phyloP scores from a whole-genome alignment of 2,888 invertebrate genomes.

The Saturnia pavonia region DNA sequence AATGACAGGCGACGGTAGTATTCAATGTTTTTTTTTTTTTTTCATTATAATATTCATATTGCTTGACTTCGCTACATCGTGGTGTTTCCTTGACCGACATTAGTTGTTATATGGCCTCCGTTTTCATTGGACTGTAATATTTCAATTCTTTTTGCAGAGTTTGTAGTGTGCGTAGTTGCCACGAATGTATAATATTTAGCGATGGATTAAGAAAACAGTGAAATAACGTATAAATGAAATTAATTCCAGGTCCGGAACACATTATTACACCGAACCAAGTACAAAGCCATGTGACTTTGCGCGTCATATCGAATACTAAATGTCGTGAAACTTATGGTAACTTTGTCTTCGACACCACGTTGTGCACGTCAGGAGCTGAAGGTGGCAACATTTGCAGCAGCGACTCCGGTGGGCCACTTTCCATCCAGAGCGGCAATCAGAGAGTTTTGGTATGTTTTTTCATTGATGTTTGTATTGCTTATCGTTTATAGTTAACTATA shows the following conservation, averaged over 20 bases:
- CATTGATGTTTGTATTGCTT: background rate
- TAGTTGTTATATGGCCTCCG: too few relatives aligned
- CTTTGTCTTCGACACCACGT: too few relatives aligned
- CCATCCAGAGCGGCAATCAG: background rate
- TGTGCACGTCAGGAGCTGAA: background rate
- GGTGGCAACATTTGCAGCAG: slow-evolving; percentile 9
- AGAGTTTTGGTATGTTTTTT: slow-evolving; percentile 16
- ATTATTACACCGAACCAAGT: slow-evolving; percentile 5
- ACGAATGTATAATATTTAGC: too few relatives aligned
- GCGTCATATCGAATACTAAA: slow-evolving; percentile 9
- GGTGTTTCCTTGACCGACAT: too few relatives aligned
- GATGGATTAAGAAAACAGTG: too few relatives aligned
- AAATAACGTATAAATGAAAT: too few relatives aligned
- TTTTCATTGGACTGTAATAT: too few relatives aligned
- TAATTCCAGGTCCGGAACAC: background rate
- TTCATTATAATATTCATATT: too few relatives aligned
- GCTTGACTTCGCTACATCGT: too few relatives aligned
- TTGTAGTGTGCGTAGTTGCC: too few relatives aligned
- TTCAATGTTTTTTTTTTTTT: background rate
- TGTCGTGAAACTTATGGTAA: background rate
- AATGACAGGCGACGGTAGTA: slow-evolving; percentile 20
- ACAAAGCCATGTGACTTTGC: slow-evolving; percentile 4
- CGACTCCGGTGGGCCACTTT: slow-evolving; percentile 14
- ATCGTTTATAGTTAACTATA: too few relatives aligned
- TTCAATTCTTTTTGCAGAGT: too few relatives aligned